A percentile compares a stretch with the other conserved stretches of the same genome.
Evolutionary conservation across 2,888 invertebrate species (phyloP).

Genomic region (Lasius platythorax): DNA sequence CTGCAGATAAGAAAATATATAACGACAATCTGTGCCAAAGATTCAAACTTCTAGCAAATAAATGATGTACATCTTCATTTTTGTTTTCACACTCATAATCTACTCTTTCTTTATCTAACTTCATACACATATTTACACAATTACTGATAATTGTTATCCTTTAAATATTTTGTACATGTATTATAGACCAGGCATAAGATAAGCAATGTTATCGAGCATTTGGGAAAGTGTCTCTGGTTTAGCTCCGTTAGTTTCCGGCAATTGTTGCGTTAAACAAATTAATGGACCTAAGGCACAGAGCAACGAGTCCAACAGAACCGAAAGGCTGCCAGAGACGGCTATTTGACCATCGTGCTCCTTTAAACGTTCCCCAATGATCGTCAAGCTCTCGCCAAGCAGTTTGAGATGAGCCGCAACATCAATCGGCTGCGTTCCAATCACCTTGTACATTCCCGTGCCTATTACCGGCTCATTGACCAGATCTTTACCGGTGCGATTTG

Average conservation of each 20-base stretch:
- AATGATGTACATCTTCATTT: neutral
- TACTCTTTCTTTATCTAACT: constrained; percentile 20
- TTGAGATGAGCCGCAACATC: constrained; percentile 97
- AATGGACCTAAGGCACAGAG: constrained; percentile 96
- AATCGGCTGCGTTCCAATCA: constrained; percentile 92
- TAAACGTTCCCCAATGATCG: constrained; percentile 96
- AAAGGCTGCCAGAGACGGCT: constrained; percentile 97
- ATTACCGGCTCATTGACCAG: constrained; percentile 83
- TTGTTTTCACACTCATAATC: constrained; percentile 17
- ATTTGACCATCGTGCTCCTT: constrained; percentile 98
- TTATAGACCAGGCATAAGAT: constrained; percentile 89
- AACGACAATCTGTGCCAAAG: constrained; percentile 40
- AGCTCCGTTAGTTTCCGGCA: constrained; percentile 89
- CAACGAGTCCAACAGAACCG: constrained; percentile 96
- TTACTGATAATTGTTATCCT: constrained; percentile 29
- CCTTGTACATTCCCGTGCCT: constrained; percentile 87
- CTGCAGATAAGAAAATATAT: constrained; percentile 61
- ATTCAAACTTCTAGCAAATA: constrained; percentile 5
- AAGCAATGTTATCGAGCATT: constrained; percentile 97
- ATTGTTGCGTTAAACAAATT: constrained; percentile 93
- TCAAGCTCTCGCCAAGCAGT: constrained; percentile 96
- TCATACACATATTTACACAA: constrained; percentile 63
- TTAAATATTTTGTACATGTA: constrained; percentile 61
- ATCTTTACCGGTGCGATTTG: constrained; percentile 83
- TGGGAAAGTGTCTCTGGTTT: constrained; percentile 87